Evolutionary conservation across 2,888 invertebrate genomes (phyloP).

Genomic region (Odontocolon sp.): DNA sequence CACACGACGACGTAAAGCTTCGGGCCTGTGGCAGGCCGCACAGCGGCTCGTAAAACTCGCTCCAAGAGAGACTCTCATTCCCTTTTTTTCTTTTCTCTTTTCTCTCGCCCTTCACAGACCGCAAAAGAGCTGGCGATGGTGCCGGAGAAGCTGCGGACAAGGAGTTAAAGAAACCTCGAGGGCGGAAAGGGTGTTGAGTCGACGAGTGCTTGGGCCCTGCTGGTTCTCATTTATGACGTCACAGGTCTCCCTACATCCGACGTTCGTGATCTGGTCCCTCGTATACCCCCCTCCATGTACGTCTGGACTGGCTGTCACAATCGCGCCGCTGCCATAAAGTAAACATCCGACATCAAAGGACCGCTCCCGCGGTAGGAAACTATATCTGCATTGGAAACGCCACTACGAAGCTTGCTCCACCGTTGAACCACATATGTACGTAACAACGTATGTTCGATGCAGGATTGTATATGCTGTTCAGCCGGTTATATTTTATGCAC

Average conservation of each 20-base stretch:
- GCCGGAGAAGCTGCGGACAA: slow-evolving; percentile 32
- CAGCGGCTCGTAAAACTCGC: slow-evolving; percentile 71
- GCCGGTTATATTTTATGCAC: slow-evolving; percentile 27
- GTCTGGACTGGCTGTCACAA: slow-evolving; percentile 69
- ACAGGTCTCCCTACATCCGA: slow-evolving; percentile 40
- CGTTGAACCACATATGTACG: slow-evolving; percentile 40
- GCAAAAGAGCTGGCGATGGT: slow-evolving; percentile 18
- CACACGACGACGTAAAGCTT: slow-evolving; percentile 75
- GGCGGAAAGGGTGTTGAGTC: slow-evolving; percentile 30
- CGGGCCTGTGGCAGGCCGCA: slow-evolving; percentile 63
- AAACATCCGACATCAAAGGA: slow-evolving; percentile 73
- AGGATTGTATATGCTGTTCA: not conserved
- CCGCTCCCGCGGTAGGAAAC: slow-evolving; percentile 57
- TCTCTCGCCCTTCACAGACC: slow-evolving; percentile 55
- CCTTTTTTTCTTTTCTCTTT: slow-evolving; percentile 47
- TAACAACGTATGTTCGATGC: slow-evolving; percentile 5
- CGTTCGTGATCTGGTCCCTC: not conserved
- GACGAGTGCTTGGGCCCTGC: slow-evolving; percentile 38
- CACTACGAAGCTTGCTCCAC: slow-evolving; percentile 28
- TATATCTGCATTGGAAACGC: slow-evolving; percentile 27
- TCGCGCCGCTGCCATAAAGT: slow-evolving; percentile 71
- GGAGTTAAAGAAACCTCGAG: slow-evolving; percentile 21
- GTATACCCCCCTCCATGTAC: slow-evolving; percentile 1
- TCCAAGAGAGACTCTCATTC: slow-evolving; percentile 49
- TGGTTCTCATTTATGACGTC: slow-evolving; percentile 68